Evolutionary conservation across 1,140 invertebrate species (phyloP).

Genomic region (Drosophila burlai): DNA sequence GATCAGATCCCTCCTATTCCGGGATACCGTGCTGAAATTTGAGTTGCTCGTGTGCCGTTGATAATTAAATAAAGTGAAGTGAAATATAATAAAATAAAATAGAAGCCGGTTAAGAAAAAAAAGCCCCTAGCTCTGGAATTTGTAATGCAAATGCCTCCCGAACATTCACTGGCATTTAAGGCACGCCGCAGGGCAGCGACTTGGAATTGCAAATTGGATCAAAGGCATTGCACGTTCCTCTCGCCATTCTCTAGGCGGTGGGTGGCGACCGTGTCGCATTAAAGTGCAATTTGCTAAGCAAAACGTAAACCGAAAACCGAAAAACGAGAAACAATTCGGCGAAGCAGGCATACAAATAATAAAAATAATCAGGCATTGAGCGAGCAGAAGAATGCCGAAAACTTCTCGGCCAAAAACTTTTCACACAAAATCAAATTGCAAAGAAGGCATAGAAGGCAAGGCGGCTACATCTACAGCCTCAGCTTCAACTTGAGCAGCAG

Average conservation of each 20-base stretch:
- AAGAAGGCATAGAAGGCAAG: no score
- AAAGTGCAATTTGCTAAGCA: conserved; percentile 64
- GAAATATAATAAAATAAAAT: conserved; percentile 28
- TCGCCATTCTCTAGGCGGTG: conserved; percentile 30
- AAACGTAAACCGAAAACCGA: conserved; percentile 8
- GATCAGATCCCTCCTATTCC: background rate
- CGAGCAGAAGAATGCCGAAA: conserved; percentile 29
- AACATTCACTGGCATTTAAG: conserved; percentile 43
- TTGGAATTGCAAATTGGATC: conserved; percentile 73
- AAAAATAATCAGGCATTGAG: conserved; percentile 39
- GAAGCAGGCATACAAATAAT: conserved; percentile 31
- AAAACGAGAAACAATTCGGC: conserved; percentile 30
- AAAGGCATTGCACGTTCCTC: conserved; percentile 68
- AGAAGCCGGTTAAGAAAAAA: background rate
- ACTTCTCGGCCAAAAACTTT: conserved; percentile 56
- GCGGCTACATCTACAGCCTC: background rate
- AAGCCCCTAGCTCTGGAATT: conserved; percentile 27
- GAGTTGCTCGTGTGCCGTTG: conserved; percentile 26
- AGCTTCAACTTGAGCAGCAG: conserved; percentile 16
- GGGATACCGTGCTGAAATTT: conserved; percentile 25
- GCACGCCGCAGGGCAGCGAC: conserved; percentile 50
- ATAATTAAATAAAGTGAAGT: conserved; percentile 43
- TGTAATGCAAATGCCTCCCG: conserved; percentile 53
- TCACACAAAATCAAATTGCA: conserved; percentile 43
- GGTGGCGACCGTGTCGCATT: conserved; percentile 29